These are phyloP conservation scores for Denticeps clupeoides DNA, from an alignment of 2,797 vertebrate species.

Conservation along the genomic window DNA sequence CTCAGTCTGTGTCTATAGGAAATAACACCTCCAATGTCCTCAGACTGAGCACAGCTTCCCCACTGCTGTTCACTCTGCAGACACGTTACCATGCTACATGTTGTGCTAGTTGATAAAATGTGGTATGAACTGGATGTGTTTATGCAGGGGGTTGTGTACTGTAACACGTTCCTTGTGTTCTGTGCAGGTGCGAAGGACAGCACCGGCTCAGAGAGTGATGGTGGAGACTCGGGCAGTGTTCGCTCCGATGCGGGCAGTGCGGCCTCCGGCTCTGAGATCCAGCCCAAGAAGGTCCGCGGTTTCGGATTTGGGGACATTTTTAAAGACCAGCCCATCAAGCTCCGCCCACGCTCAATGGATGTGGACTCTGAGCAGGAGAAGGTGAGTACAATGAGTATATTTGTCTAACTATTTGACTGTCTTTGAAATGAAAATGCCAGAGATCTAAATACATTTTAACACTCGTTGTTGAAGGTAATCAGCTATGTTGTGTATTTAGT, in stretches of 20 bases:
- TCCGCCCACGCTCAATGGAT: conserved; percentile 86
- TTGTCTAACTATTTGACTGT: conserved; percentile 14
- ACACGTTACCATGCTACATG: no score
- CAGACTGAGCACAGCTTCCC: no score
- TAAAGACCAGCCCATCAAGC: conserved; percentile 90
- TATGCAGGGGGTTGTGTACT: conserved; percentile 9
- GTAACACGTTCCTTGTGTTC: conserved; percentile 1
- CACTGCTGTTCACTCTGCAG: no score
- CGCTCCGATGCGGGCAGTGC: conserved; percentile 80
- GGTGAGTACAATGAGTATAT: conserved; percentile 32
- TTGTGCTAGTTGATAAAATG: no score
- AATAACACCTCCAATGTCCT: no score
- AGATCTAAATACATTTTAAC: conserved; percentile 40
- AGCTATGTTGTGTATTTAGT: no score
- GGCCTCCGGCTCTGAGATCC: conserved; percentile 67
- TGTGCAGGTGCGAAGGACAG: conserved; percentile 75
- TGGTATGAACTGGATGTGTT: conserved; percentile 13
- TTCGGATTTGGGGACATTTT: conserved; percentile 97
- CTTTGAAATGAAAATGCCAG: conserved; percentile 23
- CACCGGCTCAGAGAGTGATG: conserved; percentile 88
- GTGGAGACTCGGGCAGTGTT: conserved; percentile 74
- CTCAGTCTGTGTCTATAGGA: no score
- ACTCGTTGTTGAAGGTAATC: no score
- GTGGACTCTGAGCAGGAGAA: conserved; percentile 77
- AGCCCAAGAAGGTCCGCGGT: conserved; percentile 87